A percentile compares a stretch with the other conserved stretches of the same genome.
phyloP scores from a whole-genome alignment of 2,797 vertebrate genomes.

The Urophycis tenuis region DNA sequence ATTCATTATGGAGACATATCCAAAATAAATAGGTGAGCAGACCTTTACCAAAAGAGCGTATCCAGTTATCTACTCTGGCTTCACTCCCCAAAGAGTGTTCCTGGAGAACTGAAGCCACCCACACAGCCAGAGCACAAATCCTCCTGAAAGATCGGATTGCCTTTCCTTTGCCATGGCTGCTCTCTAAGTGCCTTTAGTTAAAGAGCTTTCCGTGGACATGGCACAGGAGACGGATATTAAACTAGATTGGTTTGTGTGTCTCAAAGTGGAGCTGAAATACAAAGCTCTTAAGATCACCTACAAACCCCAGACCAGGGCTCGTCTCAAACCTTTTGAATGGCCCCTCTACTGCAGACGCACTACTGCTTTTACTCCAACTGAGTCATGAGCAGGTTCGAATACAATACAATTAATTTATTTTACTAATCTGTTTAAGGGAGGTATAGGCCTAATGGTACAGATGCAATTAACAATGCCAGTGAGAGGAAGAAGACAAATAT shows the following conservation, averaged over 20 bases:
- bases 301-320: too few species aligned
- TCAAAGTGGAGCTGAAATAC: neutral
- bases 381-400: too few species aligned
- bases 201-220: neutral
- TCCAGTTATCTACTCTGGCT: slow-evolving; percentile 26
- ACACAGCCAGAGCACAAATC: slow-evolving; percentile 35
- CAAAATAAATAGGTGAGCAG: slow-evolving; percentile 52
- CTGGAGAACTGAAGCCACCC: slow-evolving; percentile 33
- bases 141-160: slow-evolving; percentile 40
- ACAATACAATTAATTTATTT: too few species aligned
- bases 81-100: slow-evolving; percentile 22
- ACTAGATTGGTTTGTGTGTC: neutral
- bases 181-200: slow-evolving; percentile 30
- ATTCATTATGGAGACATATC: slow-evolving; percentile 27
- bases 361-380: too few species aligned
- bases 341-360: too few species aligned
- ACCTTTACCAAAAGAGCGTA: slow-evolving; percentile 38
- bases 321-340: too few species aligned
- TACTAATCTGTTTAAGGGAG: too few species aligned
- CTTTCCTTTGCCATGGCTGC: slow-evolving; percentile 25
- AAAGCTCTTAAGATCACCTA: neutral
- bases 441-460: too few species aligned
- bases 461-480: too few species aligned
- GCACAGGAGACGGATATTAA: neutral
- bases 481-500: too few species aligned